These are phyloP conservation scores for Monarcha castaneiventris DNA, from an alignment of 2,113 vertebrate species.

Conservation along the genomic window DNA sequence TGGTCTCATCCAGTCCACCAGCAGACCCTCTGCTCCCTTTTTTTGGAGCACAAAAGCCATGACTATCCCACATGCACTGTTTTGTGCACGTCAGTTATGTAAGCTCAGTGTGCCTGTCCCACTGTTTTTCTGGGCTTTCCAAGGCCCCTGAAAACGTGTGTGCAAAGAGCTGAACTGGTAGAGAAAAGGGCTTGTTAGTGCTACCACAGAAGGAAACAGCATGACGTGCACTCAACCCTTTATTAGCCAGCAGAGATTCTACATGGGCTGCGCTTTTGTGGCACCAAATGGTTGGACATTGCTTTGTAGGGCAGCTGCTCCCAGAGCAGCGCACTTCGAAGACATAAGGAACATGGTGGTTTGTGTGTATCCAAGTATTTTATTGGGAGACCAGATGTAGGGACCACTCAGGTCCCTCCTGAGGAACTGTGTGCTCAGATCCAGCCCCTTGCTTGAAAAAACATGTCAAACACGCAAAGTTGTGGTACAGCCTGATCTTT, in stretches of 20 bases:
- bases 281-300: background rate
- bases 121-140: background rate
- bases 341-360: background rate
- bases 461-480: background rate
- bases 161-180: background rate
- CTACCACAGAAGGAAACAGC: background rate
- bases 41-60: background rate
- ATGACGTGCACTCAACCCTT: fast-evolving
- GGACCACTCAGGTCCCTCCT: background rate
- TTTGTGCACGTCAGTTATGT: background rate
- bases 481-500: background rate
- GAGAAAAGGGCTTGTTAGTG: background rate
- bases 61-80: fast-evolving
- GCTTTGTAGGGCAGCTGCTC: background rate
- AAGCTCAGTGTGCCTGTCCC: background rate
- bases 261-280: background rate
- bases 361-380: background rate
- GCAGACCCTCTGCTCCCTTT: background rate
- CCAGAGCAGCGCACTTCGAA: background rate
- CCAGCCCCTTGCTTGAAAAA: background rate
- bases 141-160: background rate
- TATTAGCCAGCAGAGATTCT: background rate
- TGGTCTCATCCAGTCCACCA: background rate
- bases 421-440: background rate
- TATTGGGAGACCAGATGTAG: background rate